Base-by-base conservation (phyloP, 64 coral and sea anemone species). In the Hydrozoanthus tunicans region DNA sequence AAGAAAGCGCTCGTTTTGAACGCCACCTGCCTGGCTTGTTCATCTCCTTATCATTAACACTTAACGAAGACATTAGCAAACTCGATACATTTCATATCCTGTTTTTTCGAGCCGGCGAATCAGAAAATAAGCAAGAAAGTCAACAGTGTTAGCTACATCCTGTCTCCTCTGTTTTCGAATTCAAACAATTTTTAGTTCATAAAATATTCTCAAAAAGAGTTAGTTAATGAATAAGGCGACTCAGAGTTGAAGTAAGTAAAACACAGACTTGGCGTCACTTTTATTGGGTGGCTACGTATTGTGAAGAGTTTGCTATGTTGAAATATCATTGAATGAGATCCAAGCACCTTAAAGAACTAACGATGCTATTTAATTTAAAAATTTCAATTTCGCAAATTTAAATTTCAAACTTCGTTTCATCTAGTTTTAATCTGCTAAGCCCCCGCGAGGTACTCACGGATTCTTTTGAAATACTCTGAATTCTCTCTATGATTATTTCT, bases 11-110 rank as follows among this genome's bases (percentile, higher is more conserved):
- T 24, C 65, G 74, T 43, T 24, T 65, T 54, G 70, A 75, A 56
- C 5, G 32, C 69, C 84, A 88, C 84, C 84, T 88, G 84, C 69
- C 20, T 74, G 0, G n/a, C 24, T 60, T 73, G 68, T 71, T 56
- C 57, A 58, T 20, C 11, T 59, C 1, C 56, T 74, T 60, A 73
- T 88, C 84, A 88, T 88, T 88, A 88, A 88, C 84, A 88, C 84
- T 88, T 88, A 26, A 8, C 53, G 68, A 43, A 70, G 17, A 57
- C 13, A 75, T 88, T 88, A 88, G 26, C 84, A 74, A 88, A 88
- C 55, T 88, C 84, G 84, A 88, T 88, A 88, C 84, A 88, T 88
- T 88, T 88, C 84, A 74, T 88, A 88, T 88, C 84, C 84, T 88
- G 68, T 59, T 26, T 55, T 25, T 20, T 24, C 58, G 67, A 74